Percentiles rank a stretch among this genome's conserved stretches.
Conservation (phyloP, 2,888 invertebrate species). For the Crossocerus cetratus region DNA sequence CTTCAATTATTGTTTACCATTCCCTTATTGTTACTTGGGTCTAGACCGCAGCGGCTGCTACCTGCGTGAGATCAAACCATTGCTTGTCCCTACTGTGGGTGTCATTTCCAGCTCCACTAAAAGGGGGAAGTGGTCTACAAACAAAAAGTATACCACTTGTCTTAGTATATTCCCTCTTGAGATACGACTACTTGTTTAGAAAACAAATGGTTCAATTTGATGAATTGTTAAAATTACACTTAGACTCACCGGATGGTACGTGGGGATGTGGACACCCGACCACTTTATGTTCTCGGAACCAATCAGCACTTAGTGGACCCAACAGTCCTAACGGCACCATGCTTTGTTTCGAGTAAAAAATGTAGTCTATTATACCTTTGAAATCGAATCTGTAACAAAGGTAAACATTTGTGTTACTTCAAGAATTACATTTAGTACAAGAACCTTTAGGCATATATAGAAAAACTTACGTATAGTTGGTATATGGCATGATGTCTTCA, state of each 20-base stretch:
- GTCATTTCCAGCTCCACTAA: slow-evolving; percentile 94
- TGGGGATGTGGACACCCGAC: slow-evolving; percentile 99
- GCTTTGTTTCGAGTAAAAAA: slow-evolving; percentile 97
- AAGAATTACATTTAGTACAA: background rate
- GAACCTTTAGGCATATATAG: background rate
- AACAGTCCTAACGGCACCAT: slow-evolving; percentile 96
- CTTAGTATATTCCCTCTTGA: background rate
- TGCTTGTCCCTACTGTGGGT: slow-evolving; percentile 86
- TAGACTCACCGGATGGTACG: slow-evolving; percentile 88
- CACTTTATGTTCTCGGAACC: slow-evolving; percentile 97
- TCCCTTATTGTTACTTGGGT: slow-evolving; percentile 71
- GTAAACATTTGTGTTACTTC: background rate
- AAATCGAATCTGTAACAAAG: slow-evolving; percentile 90
- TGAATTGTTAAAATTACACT: background rate
- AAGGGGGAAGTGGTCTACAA: slow-evolving; percentile 92
- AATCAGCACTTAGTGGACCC: slow-evolving; percentile 95
- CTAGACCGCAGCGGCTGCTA: slow-evolving; percentile 81
- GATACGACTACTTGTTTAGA: slow-evolving; percentile 6
- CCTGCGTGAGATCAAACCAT: slow-evolving; percentile 91
- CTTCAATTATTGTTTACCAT: slow-evolving; percentile 58
- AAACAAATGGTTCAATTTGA: background rate
- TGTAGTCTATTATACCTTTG: slow-evolving; percentile 99
- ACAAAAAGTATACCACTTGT: slow-evolving; percentile 26
- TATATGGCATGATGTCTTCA: slow-evolving; percentile 97
- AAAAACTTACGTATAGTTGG: slow-evolving; percentile 94